Base-by-base conservation (phyloP, 2,797 vertebrate species). In the Anas acuta region DNA sequence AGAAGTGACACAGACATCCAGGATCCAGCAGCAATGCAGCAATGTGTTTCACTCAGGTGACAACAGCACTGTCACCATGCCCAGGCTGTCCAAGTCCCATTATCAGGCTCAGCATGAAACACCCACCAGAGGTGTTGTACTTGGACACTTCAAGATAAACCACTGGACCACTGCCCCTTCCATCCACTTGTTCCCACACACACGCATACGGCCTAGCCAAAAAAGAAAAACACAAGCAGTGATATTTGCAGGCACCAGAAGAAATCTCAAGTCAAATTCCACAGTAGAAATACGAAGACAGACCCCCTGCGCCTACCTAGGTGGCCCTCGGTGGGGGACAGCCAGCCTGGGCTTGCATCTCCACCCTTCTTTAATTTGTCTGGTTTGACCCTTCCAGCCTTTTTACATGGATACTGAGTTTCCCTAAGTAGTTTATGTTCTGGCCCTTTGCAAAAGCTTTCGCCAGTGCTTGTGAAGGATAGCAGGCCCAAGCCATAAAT, bases 391-490 rank as follows among this genome's bases (percentile, higher is more conserved):
- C 90, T 92, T 94, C 51, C 91, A 93, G 91, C 80, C 85, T 96
- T 71, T 93, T 91, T 92, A 92, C 91, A 93, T 83, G 91, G 77
- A 92, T 96, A 88, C 88, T 82, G 87, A 92, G 74, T 96, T 95
- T 94, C 91, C 83, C 69, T 92, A 93, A 96, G 95, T 96, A 94
- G 95, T 97, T 95, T 96, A 92, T 95, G 95, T 95, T 96, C 95
- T 95, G 94, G 95, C 67, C 95, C 94, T 94, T 72, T 74, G 94
- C 95, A 95, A 93, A 92, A 95, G 92, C 95, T 94, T 94, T 96
- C 65, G 35, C 92, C 92, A 94, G 90, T 58, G 88, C 92, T 54
- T 18, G 58, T 96, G 95, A 96, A 90, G 92, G 82, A 96, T 83
- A 95, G 90, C 96, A 97, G 96, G 72, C 94, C 84, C 84, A 12